phyloP scores from a whole-genome alignment of 2,113 vertebrate species.

The Thamnaconus septentrionalis region DNA sequence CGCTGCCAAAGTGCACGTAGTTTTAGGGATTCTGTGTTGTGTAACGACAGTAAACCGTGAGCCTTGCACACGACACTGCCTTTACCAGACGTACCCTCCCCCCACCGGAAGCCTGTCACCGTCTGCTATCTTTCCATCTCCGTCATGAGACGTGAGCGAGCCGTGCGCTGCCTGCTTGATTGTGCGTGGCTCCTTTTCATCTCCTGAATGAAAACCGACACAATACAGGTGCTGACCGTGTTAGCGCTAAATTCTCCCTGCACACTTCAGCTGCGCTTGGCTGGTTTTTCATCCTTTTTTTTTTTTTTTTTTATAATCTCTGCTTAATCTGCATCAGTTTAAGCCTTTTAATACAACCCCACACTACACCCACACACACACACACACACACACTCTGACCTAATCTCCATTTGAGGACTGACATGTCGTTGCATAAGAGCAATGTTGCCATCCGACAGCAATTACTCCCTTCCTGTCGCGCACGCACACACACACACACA shows the following conservation, averaged over 20 bases:
- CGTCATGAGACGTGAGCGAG: background rate
- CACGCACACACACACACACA: too few relatives aligned
- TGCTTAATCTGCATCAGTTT: constrained; percentile 45
- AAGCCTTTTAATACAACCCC: constrained; percentile 43
- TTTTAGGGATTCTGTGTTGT: background rate
- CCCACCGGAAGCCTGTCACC: background rate
- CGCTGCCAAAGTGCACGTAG: too few relatives aligned
- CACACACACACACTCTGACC: constrained; percentile 5
- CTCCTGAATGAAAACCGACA: too few relatives aligned
- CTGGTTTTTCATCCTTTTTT: too few relatives aligned
- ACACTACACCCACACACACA: background rate
- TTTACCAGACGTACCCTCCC: too few relatives aligned
- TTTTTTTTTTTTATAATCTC: constrained; percentile 45
- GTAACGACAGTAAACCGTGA: background rate
- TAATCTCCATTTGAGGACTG: constrained; percentile 56
- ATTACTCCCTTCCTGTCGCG: background rate
- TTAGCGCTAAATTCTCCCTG: too few relatives aligned
- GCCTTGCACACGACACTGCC: background rate
- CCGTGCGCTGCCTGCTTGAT: background rate
- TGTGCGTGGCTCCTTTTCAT: background rate
- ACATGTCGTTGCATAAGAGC: constrained; percentile 56
- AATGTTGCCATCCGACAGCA: constrained; percentile 20
- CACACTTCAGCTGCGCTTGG: too few relatives aligned
- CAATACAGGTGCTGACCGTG: too few relatives aligned
- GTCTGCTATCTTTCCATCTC: too few relatives aligned